phyloP scores from a whole-genome alignment of 2,113 vertebrate species.

The Mus pahari region DNA sequence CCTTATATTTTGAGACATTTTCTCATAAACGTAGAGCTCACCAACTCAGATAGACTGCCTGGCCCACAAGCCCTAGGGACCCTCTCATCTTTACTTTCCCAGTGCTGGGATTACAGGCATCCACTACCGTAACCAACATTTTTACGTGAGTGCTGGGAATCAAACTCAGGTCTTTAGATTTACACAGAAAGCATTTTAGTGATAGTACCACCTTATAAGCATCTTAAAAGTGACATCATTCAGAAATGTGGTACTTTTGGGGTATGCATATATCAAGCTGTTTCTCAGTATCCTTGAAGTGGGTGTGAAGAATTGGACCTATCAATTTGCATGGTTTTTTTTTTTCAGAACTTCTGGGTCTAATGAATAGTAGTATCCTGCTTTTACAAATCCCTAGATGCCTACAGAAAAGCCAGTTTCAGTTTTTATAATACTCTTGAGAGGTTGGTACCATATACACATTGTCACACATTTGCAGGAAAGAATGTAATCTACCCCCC shows the following conservation, averaged over 20 bases:
- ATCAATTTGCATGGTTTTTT: background rate
- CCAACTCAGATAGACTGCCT: background rate
- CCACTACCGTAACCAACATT: background rate
- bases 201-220: background rate
- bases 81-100: background rate
- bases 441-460: background rate
- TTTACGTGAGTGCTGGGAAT: background rate
- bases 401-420: conserved; percentile 7
- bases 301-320: background rate
- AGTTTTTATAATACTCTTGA: background rate
- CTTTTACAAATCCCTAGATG: background rate
- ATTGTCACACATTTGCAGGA: background rate
- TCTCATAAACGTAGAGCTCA: background rate
- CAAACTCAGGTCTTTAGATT: background rate
- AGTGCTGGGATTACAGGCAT: background rate
- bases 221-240: background rate
- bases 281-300: background rate
- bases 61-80: background rate
- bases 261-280: background rate
- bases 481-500: background rate
- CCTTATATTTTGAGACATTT: background rate
- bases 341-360: background rate
- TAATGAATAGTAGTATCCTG: background rate
- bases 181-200: background rate
- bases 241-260: background rate